Conservation (phyloP, 2,888 invertebrate species). For the Zaprionus lineosus region DNA sequence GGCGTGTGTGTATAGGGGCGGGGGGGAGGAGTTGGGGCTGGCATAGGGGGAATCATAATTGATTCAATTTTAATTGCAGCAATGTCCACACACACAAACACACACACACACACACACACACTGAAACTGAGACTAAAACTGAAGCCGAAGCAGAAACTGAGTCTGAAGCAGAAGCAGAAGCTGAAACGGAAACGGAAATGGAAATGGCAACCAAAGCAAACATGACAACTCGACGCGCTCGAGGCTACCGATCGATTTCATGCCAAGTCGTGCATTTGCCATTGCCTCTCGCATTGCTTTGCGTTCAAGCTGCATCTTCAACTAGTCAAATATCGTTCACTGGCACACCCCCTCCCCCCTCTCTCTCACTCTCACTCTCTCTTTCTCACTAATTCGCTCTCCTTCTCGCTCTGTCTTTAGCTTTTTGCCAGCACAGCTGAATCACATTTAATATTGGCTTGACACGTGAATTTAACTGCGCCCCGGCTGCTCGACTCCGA, state of each 20-base stretch:
- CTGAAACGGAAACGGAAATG: constrained; percentile 35
- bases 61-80: constrained; percentile 71
- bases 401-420: constrained; percentile 1
- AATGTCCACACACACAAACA: constrained; percentile 10
- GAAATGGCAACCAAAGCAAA: constrained; percentile 39
- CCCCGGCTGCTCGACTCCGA: constrained; percentile 34
- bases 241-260: constrained; percentile 61
- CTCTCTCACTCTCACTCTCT: not conserved
- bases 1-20: constrained; percentile 33
- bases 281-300: no score
- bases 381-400: not conserved
- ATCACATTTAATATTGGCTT: constrained; percentile 75
- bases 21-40: no score
- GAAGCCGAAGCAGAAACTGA: constrained; percentile 28
- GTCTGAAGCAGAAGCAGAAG: constrained; percentile 29
- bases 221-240: constrained; percentile 49
- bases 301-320: not conserved
- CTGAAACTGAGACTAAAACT: constrained; percentile 25
- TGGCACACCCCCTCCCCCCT: no score
- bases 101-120: constrained; percentile 1
- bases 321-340: not conserved
- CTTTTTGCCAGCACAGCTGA: constrained; percentile 60
- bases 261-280: constrained; percentile 34
- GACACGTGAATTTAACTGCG: constrained; percentile 76
- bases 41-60: constrained; percentile 70